phyloP scores from a whole-genome alignment of 2,888 invertebrate species.

The Candidula unifasciata region DNA sequence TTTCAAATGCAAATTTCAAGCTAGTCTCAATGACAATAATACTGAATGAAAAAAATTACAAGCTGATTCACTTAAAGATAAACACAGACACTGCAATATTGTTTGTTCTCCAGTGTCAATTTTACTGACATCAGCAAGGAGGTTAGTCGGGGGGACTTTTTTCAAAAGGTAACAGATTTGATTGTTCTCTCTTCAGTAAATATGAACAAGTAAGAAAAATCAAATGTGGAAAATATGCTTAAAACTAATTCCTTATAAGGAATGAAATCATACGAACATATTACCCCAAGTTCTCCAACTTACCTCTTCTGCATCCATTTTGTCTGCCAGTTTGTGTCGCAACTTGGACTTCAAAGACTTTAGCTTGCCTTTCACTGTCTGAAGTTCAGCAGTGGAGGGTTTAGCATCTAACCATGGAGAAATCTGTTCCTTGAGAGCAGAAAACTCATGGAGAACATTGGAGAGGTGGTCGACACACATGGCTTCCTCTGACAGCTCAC shows the following conservation, averaged over 20 bases:
- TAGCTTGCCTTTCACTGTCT: slow-evolving; percentile 63
- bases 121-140: too few species aligned
- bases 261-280: too few species aligned
- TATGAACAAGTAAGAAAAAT: neutral
- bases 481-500: slow-evolving; percentile 63
- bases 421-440: slow-evolving; percentile 59
- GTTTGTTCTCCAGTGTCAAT: too few species aligned
- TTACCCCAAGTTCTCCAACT: neutral
- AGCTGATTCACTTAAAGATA: too few species aligned
- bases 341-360: slow-evolving; percentile 70
- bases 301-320: slow-evolving; percentile 74
- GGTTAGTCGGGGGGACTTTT: too few species aligned
- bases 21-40: too few species aligned
- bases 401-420: slow-evolving; percentile 68
- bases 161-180: too few species aligned
- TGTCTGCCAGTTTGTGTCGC: slow-evolving; percentile 72
- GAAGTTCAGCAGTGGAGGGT: slow-evolving; percentile 64
- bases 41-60: too few species aligned
- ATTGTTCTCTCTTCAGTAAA: too few species aligned
- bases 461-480: slow-evolving; percentile 62
- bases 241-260: too few species aligned
- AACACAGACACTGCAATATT: too few species aligned
- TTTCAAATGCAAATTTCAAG: too few species aligned
- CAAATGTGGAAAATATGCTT: neutral
- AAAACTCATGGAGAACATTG: slow-evolving; percentile 61